Evolutionary conservation across 2,113 vertebrate genomes (phyloP).

Genomic region (Uropsilus gracilis): DNA sequence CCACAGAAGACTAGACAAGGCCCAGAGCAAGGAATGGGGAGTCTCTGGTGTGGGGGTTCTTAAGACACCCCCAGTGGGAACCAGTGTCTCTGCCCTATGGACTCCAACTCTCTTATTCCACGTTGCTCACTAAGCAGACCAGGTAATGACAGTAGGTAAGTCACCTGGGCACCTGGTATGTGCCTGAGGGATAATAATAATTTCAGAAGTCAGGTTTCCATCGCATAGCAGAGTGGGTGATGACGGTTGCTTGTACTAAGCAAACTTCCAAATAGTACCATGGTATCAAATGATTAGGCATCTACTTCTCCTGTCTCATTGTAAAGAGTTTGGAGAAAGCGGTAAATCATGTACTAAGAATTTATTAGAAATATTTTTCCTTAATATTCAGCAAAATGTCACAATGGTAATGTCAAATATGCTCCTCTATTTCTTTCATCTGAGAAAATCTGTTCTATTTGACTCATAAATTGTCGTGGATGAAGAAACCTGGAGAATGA

Average conservation of each 20-base stretch:
- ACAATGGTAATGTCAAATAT: background rate
- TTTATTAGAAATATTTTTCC: background rate
- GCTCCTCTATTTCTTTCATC: background rate
- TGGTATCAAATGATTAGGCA: background rate
- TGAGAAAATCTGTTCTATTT: background rate
- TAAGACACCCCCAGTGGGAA: too few species aligned
- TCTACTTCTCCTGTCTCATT: background rate
- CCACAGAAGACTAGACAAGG: too few species aligned
- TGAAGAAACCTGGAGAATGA: background rate
- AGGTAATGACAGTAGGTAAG: too few species aligned
- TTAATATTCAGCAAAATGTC: background rate
- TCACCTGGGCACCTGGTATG: background rate
- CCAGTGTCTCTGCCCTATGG: too few species aligned
- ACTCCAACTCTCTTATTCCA: background rate
- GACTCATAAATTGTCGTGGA: background rate
- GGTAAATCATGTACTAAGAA: background rate
- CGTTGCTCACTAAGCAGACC: background rate
- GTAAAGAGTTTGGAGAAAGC: background rate
- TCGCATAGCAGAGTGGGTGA: too few species aligned
- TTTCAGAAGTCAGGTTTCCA: too few species aligned
- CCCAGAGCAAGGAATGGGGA: too few species aligned
- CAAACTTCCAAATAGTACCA: background rate
- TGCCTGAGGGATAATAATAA: background rate
- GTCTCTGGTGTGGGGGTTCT: too few species aligned
- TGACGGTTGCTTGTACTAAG: background rate